Conservation (phyloP, 2,113 vertebrate species). For the Melierax canorus region DNA sequence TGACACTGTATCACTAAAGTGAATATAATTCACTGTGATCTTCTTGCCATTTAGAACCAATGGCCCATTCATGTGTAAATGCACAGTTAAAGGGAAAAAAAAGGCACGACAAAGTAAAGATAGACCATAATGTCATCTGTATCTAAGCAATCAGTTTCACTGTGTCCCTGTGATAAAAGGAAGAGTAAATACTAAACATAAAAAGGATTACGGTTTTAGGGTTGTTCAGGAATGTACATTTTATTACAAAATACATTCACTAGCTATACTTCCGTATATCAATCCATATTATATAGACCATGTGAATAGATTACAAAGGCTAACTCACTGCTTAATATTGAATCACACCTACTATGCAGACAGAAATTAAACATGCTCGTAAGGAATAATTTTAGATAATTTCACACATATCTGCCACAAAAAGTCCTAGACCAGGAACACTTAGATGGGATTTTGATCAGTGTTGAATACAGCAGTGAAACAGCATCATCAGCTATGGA, state of each 20-base stretch:
- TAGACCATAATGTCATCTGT: neutral
- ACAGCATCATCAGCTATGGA: neutral
- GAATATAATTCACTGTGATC: conserved; percentile 63
- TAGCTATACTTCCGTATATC: neutral
- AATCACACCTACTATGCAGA: neutral
- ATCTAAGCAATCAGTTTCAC: conserved; percentile 8
- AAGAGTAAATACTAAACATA: conserved; percentile 13
- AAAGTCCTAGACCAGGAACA: neutral
- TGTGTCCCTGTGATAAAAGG: neutral
- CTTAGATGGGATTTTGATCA: neutral
- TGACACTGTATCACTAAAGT: conserved; percentile 45
- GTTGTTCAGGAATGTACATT: neutral
- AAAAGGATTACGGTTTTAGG: neutral
- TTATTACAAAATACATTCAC: neutral
- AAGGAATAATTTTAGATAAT: neutral
- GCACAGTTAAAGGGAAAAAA: neutral
- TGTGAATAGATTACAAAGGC: neutral
- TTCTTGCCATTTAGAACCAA: conserved; percentile 29
- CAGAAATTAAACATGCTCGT: neutral
- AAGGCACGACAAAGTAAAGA: neutral
- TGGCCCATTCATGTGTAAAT: conserved; percentile 65
- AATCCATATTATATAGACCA: neutral
- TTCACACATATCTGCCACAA: neutral
- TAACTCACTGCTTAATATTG: neutral
- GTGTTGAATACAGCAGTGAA: neutral